phyloP scores from a whole-genome alignment of 2,113 vertebrate species.

The Eira barbara region DNA sequence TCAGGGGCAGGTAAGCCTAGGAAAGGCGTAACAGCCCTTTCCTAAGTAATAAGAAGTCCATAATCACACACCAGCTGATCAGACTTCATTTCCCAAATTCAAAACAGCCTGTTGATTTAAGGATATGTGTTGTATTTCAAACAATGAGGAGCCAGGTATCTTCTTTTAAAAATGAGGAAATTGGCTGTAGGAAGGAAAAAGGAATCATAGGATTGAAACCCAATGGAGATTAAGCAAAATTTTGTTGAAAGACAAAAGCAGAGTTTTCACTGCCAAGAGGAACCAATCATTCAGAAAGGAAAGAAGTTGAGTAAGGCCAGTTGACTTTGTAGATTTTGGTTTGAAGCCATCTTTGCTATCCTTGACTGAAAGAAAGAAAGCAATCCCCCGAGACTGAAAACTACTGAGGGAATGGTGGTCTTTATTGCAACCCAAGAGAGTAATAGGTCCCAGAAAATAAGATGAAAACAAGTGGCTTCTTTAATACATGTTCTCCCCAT shows the following conservation, averaged over 20 bases:
- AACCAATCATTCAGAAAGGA: slow-evolving; percentile 68
- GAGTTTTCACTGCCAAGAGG: slow-evolving; percentile 50
- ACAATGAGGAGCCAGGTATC: background rate
- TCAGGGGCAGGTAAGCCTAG: background rate
- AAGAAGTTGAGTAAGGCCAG: slow-evolving; percentile 48
- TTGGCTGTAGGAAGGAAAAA: background rate
- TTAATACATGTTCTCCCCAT: background rate
- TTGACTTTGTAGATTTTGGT: slow-evolving; percentile 59
- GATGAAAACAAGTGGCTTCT: slow-evolving; percentile 20
- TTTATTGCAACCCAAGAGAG: background rate
- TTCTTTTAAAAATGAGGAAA: background rate
- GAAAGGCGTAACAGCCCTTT: slow-evolving; percentile 3
- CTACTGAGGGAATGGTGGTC: background rate
- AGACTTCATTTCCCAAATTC: background rate
- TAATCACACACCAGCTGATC: slow-evolving; percentile 11
- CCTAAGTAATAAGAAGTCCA: slow-evolving; percentile 12
- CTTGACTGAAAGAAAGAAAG: slow-evolving; percentile 53
- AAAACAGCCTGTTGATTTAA: slow-evolving; percentile 48
- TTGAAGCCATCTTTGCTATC: slow-evolving; percentile 58
- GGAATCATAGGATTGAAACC: slow-evolving; percentile 33
- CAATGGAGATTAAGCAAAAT: slow-evolving; percentile 53
- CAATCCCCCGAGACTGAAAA: slow-evolving; percentile 57
- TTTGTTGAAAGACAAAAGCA: slow-evolving; percentile 63
- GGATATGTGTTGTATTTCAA: slow-evolving; percentile 25
- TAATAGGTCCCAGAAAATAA: slow-evolving; percentile 60